Percentiles rank a stretch among this genome's conserved stretches.
Conservation (phyloP, 2,888 invertebrate genomes). For the Parapristionchus giblindavisi region DNA sequence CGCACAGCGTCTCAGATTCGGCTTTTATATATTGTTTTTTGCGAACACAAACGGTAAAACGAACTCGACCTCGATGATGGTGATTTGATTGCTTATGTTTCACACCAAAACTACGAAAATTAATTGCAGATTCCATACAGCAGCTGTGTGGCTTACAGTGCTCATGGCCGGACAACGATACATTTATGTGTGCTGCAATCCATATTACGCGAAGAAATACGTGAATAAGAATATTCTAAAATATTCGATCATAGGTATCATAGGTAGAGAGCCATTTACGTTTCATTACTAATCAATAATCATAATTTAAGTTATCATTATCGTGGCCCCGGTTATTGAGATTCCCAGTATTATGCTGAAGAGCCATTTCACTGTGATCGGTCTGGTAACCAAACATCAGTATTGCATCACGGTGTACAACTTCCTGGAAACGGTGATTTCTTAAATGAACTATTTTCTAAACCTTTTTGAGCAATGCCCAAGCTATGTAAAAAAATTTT, state of each 20-base stretch:
- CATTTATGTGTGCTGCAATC: slow-evolving; percentile 91
- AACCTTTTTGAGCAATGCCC: too few relatives aligned
- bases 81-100: background rate
- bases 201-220: slow-evolving; percentile 79
- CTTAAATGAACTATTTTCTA: too few relatives aligned
- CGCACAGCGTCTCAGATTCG: too few relatives aligned
- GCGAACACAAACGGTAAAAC: too few relatives aligned
- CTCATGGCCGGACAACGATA: slow-evolving; percentile 87
- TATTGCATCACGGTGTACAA: too few relatives aligned
- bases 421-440: too few relatives aligned
- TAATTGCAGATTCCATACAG: slow-evolving; percentile 80
- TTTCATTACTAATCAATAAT: background rate
- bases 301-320: background rate
- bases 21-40: too few relatives aligned
- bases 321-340: background rate
- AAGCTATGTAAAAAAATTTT: too few relatives aligned
- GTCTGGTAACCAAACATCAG: too few relatives aligned
- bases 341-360: background rate
- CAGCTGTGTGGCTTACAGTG: slow-evolving; percentile 89
- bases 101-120: background rate
- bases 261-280: background rate
- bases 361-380: too few relatives aligned
- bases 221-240: background rate
- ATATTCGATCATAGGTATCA: too few relatives aligned
- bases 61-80: too few relatives aligned